Evolutionary conservation across 2,888 invertebrate genomes (phyloP), one percentile per base, ranked within the genome.

Genomic region (Apantesis nais): DNA sequence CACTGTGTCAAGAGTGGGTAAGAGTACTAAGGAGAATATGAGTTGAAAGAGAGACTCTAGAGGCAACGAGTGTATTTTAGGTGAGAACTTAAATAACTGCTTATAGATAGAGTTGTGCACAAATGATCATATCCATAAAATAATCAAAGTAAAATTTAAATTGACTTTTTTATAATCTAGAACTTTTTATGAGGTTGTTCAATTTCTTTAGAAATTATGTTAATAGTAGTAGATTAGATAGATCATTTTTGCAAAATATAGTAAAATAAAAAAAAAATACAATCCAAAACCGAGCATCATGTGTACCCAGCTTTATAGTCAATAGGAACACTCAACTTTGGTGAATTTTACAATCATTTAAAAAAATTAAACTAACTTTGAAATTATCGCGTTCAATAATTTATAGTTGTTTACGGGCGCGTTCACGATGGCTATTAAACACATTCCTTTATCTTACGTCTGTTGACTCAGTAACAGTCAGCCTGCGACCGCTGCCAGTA

Each of bases 271-370:
- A 29, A 12, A 52, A 52, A 48, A 25, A 16, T 29, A 29, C 1
- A 58, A 29, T 58, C 29, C 29, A 16, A 48, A 63, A 25, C 62
- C 37, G 44, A 31, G 62, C 66, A 39, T 65, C 70, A 67, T 79
- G 71, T 74, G 73, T 70, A 67, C 71, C 72, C 29, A 72, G 73
- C 75, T 39, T 52, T 52, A 25, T 68, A 66, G 70, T 74, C 66
- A 61, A 75, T 61, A 74, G 68, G 69, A 77, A 77, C 75, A 77
- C 72, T 79, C 73, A 73, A 82, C 71, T 73, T 77, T 73, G 78
- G 70, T 74, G 71, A 62, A 60, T 65, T 67, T 68, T 58, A 12
- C 52, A 58, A 62, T 62, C 39, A 64, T 74, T 67, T 11, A n/a
- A 58, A 48, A 62, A 55, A 44, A 60, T 55, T n/a, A 48, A 5